Conservation (phyloP, 2,797 vertebrate species). For the Propithecus perrieri region DNA sequence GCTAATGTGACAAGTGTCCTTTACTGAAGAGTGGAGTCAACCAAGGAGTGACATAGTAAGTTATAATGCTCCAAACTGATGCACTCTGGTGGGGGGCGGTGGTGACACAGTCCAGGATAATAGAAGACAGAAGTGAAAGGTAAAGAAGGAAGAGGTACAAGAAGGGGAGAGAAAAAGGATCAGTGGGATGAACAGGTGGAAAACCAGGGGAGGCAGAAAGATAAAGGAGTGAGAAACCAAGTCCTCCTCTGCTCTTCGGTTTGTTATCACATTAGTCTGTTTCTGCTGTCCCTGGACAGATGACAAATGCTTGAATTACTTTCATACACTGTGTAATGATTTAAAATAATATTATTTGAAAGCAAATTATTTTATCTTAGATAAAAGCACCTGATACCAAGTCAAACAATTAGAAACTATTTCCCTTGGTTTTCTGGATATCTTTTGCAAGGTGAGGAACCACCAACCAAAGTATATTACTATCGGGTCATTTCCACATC, state of each 20-base stretch:
- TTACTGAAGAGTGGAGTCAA: background rate
- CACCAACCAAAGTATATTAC: background rate
- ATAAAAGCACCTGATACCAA: background rate
- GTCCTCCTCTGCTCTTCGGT: background rate
- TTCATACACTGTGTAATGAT: background rate
- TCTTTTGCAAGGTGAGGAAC: background rate
- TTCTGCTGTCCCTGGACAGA: background rate
- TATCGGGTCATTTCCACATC: background rate
- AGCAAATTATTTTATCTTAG: background rate
- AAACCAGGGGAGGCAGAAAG: background rate
- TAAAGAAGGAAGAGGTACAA: background rate
- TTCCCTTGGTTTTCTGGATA: conserved; percentile 18
- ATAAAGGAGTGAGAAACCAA: background rate
- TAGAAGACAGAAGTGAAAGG: background rate
- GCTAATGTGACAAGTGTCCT: background rate
- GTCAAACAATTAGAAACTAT: background rate
- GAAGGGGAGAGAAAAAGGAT: background rate
- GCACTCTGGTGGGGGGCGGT: background rate
- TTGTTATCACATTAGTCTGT: background rate
- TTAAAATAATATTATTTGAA: background rate
- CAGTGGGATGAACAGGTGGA: background rate
- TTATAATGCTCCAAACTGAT: background rate
- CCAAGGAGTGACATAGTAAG: background rate
- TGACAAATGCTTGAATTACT: background rate
- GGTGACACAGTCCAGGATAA: background rate